These are phyloP conservation scores for Campylomormyrus numenius DNA, from an alignment of 2,113 vertebrate genomes.

Conservation along the genomic window DNA sequence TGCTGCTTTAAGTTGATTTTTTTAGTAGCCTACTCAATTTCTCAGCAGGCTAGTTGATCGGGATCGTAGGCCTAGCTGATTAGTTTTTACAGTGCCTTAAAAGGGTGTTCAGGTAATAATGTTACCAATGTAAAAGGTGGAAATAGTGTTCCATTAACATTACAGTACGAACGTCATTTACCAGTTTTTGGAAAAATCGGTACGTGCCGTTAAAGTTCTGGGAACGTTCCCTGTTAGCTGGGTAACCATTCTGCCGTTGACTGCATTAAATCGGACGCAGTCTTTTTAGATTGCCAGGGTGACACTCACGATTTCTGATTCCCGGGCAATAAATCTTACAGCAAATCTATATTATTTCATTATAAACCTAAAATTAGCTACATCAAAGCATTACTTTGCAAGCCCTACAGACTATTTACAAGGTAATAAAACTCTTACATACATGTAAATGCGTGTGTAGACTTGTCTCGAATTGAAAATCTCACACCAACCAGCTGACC, in stretches of 20 bases:
- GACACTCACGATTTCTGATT: neutral
- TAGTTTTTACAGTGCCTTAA: neutral
- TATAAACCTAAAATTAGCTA: neutral
- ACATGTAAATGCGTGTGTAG: neutral
- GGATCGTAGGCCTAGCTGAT: neutral
- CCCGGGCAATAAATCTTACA: neutral
- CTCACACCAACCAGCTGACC: neutral
- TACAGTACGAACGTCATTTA: neutral
- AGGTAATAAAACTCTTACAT: neutral
- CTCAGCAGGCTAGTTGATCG: neutral
- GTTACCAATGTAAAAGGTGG: neutral
- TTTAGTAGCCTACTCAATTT: neutral
- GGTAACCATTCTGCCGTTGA: neutral
- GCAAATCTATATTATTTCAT: neutral
- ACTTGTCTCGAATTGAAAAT: neutral
- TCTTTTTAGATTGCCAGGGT: neutral
- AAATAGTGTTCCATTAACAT: neutral
- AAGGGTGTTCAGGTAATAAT: neutral
- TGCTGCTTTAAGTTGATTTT: neutral
- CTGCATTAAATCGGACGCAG: neutral
- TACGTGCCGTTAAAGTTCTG: neutral
- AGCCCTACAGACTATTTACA: no score
- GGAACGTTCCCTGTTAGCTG: neutral
- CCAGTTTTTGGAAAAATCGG: neutral
- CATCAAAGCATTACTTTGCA: neutral